Percentiles rank a stretch among this genome's conserved stretches.
Conservation (phyloP, 2,888 invertebrate species). For the Drosophila atripex region DNA sequence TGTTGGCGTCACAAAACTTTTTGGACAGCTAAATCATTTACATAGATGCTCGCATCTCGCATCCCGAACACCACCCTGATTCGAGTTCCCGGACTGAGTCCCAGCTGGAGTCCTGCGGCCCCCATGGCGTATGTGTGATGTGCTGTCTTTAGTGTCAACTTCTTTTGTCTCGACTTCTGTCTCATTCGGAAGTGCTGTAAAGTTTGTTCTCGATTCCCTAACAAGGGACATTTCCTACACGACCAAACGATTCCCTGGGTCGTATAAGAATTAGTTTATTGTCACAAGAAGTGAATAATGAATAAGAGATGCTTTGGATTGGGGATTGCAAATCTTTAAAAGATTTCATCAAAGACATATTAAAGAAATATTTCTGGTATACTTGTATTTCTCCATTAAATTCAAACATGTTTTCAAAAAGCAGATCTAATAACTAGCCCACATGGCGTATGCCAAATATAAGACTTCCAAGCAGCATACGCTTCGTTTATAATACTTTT, state of each 20-base stretch:
- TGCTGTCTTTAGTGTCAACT: slow-evolving; percentile 18
- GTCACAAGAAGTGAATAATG: slow-evolving; percentile 1
- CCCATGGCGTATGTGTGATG: slow-evolving; percentile 38
- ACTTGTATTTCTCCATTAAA: not conserved
- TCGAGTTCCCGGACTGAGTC: slow-evolving; percentile 1
- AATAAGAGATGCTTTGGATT: not conserved
- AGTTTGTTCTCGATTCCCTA: slow-evolving; percentile 17
- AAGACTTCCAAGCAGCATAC: too few species aligned
- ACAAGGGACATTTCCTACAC: not conserved
- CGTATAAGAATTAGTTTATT: not conserved
- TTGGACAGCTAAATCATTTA: slow-evolving; percentile 46
- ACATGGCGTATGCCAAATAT: too few species aligned
- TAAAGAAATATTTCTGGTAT: not conserved
- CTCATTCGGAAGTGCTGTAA: not conserved
- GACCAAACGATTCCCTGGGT: not conserved
- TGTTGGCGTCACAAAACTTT: slow-evolving; percentile 33
- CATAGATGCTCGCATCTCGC: slow-evolving; percentile 20
- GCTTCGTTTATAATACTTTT: too few species aligned
- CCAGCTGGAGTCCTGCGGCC: slow-evolving; percentile 22
- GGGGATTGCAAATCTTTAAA: not conserved
- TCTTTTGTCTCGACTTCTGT: slow-evolving; percentile 15
- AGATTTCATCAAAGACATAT: not conserved
- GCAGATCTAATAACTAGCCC: too few species aligned
- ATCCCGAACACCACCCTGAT: not conserved
- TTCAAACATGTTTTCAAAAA: not conserved